Conservation (phyloP, 2,888 invertebrate genomes). For the Thereva nobilitata region DNA sequence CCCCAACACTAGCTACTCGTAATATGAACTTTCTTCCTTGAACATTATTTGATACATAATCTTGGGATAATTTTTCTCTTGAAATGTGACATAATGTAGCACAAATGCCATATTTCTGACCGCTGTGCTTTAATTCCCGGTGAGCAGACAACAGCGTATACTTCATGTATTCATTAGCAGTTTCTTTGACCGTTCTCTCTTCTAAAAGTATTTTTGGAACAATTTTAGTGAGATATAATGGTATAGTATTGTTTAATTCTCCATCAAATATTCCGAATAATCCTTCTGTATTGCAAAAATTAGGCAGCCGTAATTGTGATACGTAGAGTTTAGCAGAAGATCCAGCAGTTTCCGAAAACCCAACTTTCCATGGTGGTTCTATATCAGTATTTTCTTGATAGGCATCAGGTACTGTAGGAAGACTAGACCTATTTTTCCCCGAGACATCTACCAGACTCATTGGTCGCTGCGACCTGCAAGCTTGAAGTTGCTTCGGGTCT, state of each 20-base stretch:
- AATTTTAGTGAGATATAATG: slow-evolving; percentile 71
- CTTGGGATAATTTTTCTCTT: slow-evolving; percentile 63
- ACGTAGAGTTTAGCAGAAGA: slow-evolving; percentile 73
- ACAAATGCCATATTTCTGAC: slow-evolving; percentile 73
- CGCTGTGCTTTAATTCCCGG: slow-evolving; percentile 73
- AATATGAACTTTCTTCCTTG: slow-evolving; percentile 67
- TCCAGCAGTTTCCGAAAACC: slow-evolving; percentile 84
- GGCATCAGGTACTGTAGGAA: slow-evolving; percentile 63
- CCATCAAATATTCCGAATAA: slow-evolving; percentile 84
- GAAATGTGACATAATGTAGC: slow-evolving; percentile 75
- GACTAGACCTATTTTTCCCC: slow-evolving; percentile 71
- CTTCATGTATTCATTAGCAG: slow-evolving; percentile 80
- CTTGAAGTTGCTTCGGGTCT: slow-evolving; percentile 79
- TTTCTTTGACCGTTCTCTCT: slow-evolving; percentile 80
- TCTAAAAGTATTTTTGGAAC: slow-evolving; percentile 80
- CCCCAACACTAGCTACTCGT: slow-evolving; percentile 75
- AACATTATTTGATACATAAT: slow-evolving; percentile 61
- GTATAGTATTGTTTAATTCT: slow-evolving; percentile 71
- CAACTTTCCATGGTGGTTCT: slow-evolving; percentile 76
- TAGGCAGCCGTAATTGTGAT: slow-evolving; percentile 75
- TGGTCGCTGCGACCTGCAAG: slow-evolving; percentile 76
- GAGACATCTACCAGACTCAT: slow-evolving; percentile 84
- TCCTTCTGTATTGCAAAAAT: slow-evolving; percentile 79
- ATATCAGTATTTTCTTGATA: slow-evolving; percentile 64
- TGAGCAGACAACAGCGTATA: slow-evolving; percentile 81